Conservation (phyloP, 1,140 invertebrate genomes). For the Asobara japonica region DNA sequence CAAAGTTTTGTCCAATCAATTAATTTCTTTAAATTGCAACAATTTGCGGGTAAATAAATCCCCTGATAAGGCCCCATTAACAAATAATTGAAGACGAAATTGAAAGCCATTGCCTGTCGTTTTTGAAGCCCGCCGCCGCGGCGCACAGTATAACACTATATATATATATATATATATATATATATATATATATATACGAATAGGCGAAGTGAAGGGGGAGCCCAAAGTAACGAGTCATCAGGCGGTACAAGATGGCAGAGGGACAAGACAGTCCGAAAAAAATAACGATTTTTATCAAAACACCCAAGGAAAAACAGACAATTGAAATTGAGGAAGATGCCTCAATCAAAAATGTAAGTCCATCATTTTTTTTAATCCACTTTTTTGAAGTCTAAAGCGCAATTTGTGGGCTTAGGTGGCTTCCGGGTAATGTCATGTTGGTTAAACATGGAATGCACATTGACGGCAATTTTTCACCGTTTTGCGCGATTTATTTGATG, state of each 20-base stretch:
- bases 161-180: too few species aligned
- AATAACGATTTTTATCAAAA: constrained; percentile 94
- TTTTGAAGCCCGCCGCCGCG: constrained; percentile 10
- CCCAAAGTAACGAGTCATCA: constrained; percentile 65
- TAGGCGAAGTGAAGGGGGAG: constrained; percentile 8
- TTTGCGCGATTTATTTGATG: background rate
- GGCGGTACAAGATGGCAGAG: constrained; percentile 66
- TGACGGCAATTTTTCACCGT: constrained; percentile 2
- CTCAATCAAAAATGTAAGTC: constrained; percentile 89
- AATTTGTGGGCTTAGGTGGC: background rate
- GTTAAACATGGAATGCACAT: background rate
- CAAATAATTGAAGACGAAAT: background rate
- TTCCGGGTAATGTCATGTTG: background rate
- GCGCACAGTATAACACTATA: background rate
- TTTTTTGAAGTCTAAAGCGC: background rate
- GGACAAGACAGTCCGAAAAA: constrained; percentile 64
- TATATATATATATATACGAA: background rate
- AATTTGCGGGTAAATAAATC: too few species aligned
- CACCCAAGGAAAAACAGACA: constrained; percentile 91
- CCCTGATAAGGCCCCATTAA: too few species aligned
- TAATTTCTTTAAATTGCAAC: too few species aligned
- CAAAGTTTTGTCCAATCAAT: too few species aligned
- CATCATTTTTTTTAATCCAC: background rate
- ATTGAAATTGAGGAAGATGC: constrained; percentile 88
- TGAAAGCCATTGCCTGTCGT: background rate